Percentiles rank a stretch among this genome's conserved stretches.
phyloP scores from a whole-genome alignment of 2,797 vertebrate genomes.

The Hyperoplus immaculatus region DNA sequence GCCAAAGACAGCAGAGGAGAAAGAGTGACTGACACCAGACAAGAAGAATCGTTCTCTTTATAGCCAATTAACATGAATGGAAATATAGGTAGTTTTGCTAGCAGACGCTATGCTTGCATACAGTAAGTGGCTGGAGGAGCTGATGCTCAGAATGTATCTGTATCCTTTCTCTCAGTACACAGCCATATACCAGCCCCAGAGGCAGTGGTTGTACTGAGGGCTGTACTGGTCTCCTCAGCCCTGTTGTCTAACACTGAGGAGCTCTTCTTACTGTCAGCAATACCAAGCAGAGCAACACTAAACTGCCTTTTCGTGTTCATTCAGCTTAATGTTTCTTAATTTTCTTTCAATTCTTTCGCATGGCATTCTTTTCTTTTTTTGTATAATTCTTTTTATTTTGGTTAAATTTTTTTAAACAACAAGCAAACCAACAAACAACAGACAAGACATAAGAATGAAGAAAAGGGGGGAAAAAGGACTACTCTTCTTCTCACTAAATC shows the following conservation, averaged over 20 bases:
- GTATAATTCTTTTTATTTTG: too few species aligned
- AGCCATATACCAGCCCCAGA: not conserved
- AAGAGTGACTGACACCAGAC: constrained; percentile 34
- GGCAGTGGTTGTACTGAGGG: not conserved
- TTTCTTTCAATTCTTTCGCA: too few species aligned
- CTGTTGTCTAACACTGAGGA: constrained; percentile 1
- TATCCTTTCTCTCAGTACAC: not conserved
- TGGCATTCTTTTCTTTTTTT: too few species aligned
- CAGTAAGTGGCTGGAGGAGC: not conserved
- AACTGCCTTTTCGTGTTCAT: not conserved
- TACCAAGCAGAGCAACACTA: too few species aligned
- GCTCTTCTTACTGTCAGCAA: not conserved
- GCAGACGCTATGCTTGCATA: not conserved
- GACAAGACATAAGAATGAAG: too few species aligned
- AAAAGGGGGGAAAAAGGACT: not conserved
- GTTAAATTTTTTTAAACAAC: too few species aligned
- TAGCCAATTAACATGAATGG: constrained; percentile 10
- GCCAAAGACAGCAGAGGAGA: constrained; percentile 49
- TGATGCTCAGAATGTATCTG: constrained; percentile 23
- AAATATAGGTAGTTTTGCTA: constrained; percentile 9
- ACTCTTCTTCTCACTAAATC: not conserved
- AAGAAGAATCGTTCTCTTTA: constrained; percentile 12
- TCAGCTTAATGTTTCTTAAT: not conserved
- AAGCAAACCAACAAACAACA: too few species aligned
- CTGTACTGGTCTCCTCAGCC: constrained; percentile 22